Conservation (phyloP, 2,113 vertebrate species). For the Grammomys dolichurus region DNA sequence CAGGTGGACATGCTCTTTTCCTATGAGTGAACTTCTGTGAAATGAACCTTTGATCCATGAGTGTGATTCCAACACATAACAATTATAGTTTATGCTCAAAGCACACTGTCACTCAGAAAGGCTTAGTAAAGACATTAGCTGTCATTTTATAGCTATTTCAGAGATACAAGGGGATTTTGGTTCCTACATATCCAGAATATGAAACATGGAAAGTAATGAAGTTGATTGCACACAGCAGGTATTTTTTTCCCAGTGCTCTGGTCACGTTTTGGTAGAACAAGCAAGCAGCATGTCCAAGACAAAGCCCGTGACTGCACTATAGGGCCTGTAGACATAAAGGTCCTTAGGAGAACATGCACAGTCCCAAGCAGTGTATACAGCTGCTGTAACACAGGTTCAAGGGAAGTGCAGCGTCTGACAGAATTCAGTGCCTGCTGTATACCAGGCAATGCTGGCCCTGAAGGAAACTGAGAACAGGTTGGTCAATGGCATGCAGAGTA, state of each 20-base stretch:
- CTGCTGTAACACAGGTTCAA: neutral
- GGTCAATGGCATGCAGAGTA: neutral
- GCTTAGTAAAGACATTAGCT: neutral
- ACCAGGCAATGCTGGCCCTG: neutral
- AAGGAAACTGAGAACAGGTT: neutral
- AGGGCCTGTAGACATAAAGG: neutral
- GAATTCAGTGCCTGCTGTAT: neutral
- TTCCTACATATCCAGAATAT: neutral
- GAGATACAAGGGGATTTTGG: neutral
- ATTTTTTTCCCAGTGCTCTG: neutral
- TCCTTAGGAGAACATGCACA: neutral
- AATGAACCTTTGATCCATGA: neutral
- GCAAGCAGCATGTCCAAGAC: neutral
- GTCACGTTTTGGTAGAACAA: neutral
- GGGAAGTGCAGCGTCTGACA: neutral
- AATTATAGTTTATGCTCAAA: neutral
- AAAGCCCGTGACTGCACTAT: neutral
- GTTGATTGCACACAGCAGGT: neutral
- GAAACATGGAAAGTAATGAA: constrained; percentile 3
- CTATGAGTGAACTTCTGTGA: constrained; percentile 10
- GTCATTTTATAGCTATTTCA: neutral
- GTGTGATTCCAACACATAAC: neutral
- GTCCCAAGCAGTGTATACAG: neutral
- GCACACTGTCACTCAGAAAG: neutral
- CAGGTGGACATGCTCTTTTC: neutral